These are phyloP conservation scores for Chromobotia macracanthus DNA, from an alignment of 2,797 vertebrate species.

Conservation along the genomic window DNA sequence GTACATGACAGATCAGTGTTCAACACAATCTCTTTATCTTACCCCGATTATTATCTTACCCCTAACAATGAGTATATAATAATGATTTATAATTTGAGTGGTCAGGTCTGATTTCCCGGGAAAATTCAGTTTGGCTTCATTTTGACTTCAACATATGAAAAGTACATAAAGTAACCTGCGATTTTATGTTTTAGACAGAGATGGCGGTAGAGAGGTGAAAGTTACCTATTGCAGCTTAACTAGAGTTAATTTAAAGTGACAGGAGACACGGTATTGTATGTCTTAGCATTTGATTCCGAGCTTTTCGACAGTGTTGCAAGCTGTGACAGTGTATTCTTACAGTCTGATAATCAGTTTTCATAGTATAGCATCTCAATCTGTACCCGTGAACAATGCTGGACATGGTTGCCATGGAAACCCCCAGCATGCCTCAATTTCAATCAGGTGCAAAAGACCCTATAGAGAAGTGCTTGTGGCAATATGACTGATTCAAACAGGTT, in stretches of 20 bases:
- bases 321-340: conserved; percentile 69
- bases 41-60: no score
- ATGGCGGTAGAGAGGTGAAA: no score
- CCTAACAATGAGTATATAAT: no score
- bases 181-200: no score
- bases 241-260: neutral
- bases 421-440: conserved; percentile 65
- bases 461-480: conserved; percentile 53
- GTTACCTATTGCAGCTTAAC: no score
- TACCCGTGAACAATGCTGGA: conserved; percentile 69
- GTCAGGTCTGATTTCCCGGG: no score
- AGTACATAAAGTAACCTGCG: no score
- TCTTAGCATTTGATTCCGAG: conserved; percentile 67
- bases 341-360: conserved; percentile 71
- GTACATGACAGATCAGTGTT: no score
- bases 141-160: no score
- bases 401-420: conserved; percentile 77
- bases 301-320: conserved; percentile 62
- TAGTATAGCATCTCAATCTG: conserved; percentile 78
- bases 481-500: conserved; percentile 10
- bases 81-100: no score
- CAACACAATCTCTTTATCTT: no score
- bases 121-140: no score
- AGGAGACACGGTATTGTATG: conserved; percentile 67
- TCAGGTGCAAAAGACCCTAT: conserved; percentile 63